Percentiles rank a stretch among this genome's conserved stretches.
These are phyloP conservation scores for Rousettus leschenaultii DNA, from an alignment of 2,113 vertebrate species.

Conservation along the genomic window DNA sequence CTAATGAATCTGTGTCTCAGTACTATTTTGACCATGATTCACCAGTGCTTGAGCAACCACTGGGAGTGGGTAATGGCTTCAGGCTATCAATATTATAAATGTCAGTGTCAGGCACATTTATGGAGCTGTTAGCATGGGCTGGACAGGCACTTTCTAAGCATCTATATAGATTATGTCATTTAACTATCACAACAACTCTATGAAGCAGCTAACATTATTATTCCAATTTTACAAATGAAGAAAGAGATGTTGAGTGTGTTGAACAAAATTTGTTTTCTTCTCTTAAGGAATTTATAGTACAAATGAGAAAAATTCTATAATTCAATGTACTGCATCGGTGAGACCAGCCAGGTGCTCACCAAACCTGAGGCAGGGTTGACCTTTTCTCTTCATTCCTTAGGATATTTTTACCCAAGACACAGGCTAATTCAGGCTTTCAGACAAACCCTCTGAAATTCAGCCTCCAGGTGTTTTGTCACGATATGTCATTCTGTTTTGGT, in stretches of 20 bases:
- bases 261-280: neutral
- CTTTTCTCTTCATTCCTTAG: neutral
- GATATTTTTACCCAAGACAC: neutral
- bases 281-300: neutral
- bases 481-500: neutral
- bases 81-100: neutral
- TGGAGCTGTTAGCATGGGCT: neutral
- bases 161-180: neutral
- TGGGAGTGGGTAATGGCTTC: neutral
- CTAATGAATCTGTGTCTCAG: neutral
- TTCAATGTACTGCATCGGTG: neutral
- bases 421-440: neutral
- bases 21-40: neutral
- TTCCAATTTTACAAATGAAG: neutral
- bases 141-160: neutral
- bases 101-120: neutral
- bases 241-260: neutral
- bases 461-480: rapidly evolving
- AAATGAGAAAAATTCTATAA: neutral
- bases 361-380: neutral
- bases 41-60: neutral
- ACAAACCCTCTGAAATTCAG: neutral
- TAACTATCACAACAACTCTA: neutral
- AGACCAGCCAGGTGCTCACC: neutral
- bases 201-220: neutral